phyloP scores from a whole-genome alignment of 2,113 vertebrate species.

The Alces alces region DNA sequence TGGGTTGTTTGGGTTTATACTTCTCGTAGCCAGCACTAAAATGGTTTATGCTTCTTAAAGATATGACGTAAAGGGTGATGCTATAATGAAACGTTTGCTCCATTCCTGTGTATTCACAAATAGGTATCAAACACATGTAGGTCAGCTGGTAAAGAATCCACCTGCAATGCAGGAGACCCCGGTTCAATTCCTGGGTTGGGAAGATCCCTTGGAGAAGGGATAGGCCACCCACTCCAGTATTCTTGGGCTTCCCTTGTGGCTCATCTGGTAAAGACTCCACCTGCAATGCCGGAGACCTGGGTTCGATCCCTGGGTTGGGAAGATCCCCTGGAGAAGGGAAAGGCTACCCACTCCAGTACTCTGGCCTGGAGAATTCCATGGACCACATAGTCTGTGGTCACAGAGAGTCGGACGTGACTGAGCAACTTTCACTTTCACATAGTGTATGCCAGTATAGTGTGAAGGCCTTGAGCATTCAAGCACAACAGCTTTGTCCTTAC shows the following conservation, averaged over 20 bases:
- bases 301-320: background rate
- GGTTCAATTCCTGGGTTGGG: background rate
- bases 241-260: background rate
- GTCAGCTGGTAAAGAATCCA: background rate
- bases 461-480: background rate
- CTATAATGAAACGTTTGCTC: background rate
- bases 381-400: background rate
- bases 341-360: background rate
- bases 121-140: background rate
- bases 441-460: background rate
- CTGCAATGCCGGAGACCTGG: background rate
- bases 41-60: background rate
- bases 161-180: background rate
- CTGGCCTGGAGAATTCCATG: background rate
- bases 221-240: background rate
- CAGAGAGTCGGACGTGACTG: background rate
- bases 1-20: background rate
- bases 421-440: background rate
- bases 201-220: background rate
- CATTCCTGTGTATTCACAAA: background rate
- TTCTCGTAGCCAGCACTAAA: background rate
- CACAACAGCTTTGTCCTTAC: background rate
- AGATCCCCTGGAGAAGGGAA: background rate
- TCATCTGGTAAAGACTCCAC: background rate
- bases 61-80: background rate